phyloP scores from a whole-genome alignment of 2,797 vertebrate species.

The Pseudotriccus pelzelni region DNA sequence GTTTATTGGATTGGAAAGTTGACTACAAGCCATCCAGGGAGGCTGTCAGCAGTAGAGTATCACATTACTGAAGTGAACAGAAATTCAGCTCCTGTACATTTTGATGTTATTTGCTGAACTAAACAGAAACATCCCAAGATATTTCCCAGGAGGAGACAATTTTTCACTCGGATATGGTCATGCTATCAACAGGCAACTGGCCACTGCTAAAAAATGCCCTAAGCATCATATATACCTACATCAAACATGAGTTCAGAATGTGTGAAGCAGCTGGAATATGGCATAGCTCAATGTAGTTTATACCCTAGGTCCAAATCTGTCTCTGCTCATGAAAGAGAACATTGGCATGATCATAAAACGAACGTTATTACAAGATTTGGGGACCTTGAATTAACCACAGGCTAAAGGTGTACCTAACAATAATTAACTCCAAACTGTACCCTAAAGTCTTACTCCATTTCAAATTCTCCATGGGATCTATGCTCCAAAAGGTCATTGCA shows the following conservation, averaged over 20 bases:
- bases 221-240: background rate
- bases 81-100: slow-evolving; percentile 19
- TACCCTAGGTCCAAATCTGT: background rate
- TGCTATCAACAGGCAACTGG: background rate
- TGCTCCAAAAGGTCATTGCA: background rate
- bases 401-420: background rate
- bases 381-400: background rate
- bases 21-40: slow-evolving; percentile 27
- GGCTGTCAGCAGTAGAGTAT: slow-evolving; percentile 20
- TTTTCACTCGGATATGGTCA: background rate
- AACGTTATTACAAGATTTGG: background rate
- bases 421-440: background rate
- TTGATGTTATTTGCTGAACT: slow-evolving; percentile 21
- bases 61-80: slow-evolving; percentile 21
- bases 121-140: slow-evolving; percentile 23
- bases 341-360: background rate
- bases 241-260: slow-evolving; percentile 9
- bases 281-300: background rate
- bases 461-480: background rate
- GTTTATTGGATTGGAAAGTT: slow-evolving; percentile 40
- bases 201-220: background rate
- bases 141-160: background rate
- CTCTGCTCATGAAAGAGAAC: background rate
- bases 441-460: background rate
- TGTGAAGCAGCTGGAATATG: background rate